phyloP scores from a whole-genome alignment of 2,888 invertebrate genomes.

The Pteria penguin region DNA sequence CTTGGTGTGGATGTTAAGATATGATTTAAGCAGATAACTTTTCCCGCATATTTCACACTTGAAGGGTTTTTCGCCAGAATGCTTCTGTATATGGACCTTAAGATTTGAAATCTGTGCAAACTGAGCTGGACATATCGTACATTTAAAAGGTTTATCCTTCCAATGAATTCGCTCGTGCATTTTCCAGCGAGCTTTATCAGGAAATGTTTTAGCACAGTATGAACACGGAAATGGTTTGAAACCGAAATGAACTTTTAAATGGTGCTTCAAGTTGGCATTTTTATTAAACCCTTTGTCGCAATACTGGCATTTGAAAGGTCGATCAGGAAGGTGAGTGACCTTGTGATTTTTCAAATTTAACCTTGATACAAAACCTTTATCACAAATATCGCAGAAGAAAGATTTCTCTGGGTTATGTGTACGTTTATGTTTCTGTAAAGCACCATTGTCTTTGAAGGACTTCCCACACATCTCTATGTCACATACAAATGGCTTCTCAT shows the following conservation, averaged over 20 bases:
- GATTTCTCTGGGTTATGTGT: conserved; percentile 22
- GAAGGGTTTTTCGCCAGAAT: conserved; percentile 46
- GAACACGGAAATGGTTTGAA: conserved; percentile 31
- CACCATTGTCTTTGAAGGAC: conserved; percentile 15
- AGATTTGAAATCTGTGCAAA: conserved; percentile 50
- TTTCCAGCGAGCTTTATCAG: conserved; percentile 33
- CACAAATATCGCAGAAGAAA: conserved; percentile 31
- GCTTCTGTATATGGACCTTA: conserved; percentile 47
- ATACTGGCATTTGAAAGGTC: conserved; percentile 35
- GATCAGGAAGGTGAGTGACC: conserved; percentile 22
- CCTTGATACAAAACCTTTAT: conserved; percentile 27
- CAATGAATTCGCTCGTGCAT: conserved; percentile 52
- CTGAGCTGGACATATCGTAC: conserved; percentile 46
- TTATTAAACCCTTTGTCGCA: conserved; percentile 41
- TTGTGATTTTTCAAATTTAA: conserved; percentile 31
- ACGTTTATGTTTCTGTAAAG: conserved; percentile 19
- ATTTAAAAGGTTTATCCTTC: conserved; percentile 53
- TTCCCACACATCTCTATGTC: conserved; percentile 18
- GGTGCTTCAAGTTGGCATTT: conserved; percentile 30
- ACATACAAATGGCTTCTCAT: conserved; percentile 32
- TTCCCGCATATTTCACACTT: conserved; percentile 50
- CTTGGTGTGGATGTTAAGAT: conserved; percentile 42
- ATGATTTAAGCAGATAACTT: conserved; percentile 25
- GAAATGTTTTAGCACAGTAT: conserved; percentile 27
- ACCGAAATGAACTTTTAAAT: conserved; percentile 34